These are phyloP conservation scores for Macrocentrus cingulum DNA, from an alignment of 1,140 invertebrate species.

Conservation along the genomic window DNA sequence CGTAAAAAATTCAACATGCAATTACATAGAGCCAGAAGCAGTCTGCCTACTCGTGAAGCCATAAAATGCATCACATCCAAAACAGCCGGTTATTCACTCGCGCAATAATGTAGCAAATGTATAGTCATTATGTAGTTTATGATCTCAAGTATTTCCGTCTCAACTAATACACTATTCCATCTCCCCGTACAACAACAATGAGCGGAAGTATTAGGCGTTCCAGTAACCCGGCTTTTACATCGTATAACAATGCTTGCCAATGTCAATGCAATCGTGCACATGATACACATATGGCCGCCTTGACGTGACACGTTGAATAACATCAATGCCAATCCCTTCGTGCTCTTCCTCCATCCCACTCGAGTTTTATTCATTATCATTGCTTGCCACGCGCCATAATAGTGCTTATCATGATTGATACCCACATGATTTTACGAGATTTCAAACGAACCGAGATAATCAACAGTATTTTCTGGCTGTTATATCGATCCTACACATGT, in stretches of 20 bases:
- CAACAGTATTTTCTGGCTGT: not conserved
- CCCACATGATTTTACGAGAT: not conserved
- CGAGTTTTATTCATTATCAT: conserved; percentile 16
- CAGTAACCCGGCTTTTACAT: not conserved
- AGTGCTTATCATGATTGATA: conserved; percentile 8
- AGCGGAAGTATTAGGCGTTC: not conserved
- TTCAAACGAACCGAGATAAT: not conserved
- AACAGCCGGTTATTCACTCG: too few relatives aligned
- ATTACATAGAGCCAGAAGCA: too few relatives aligned
- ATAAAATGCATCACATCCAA: too few relatives aligned
- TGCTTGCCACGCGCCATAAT: not conserved
- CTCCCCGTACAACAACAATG: too few relatives aligned
- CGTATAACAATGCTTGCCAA: not conserved
- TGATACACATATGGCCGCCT: too few relatives aligned
- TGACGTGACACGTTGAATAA: not conserved
- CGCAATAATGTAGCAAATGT: too few relatives aligned
- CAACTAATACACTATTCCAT: too few relatives aligned
- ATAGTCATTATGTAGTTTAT: too few relatives aligned
- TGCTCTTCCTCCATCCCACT: not conserved
- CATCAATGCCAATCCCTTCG: not conserved
- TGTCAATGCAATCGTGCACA: conserved; percentile 1
- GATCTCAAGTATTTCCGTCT: too few relatives aligned
- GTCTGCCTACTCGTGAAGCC: too few relatives aligned
- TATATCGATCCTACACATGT: not conserved
- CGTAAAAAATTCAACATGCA: too few relatives aligned